Evolutionary conservation across 2,888 invertebrate species (phyloP).

Genomic region (Agrochola macilenta): DNA sequence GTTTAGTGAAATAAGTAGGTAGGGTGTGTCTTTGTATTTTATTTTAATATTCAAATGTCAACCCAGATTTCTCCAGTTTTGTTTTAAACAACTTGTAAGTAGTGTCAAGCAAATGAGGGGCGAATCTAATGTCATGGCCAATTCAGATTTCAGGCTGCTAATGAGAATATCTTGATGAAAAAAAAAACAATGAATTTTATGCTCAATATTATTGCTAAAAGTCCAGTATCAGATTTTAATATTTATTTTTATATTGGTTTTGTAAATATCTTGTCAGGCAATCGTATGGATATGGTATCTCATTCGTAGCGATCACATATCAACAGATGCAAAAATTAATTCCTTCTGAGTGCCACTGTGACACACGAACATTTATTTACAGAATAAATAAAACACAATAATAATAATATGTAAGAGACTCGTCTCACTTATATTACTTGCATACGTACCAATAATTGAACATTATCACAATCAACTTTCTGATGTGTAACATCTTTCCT

Average conservation of each 20-base stretch:
- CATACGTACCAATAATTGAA: neutral
- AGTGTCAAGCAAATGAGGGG: neutral
- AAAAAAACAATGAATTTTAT: neutral
- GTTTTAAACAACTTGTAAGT: no score
- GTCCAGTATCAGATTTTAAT: neutral
- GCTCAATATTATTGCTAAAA: neutral
- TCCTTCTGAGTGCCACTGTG: conserved; percentile 39
- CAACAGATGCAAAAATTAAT: conserved; percentile 39
- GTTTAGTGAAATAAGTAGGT: neutral
- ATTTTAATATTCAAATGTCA: no score
- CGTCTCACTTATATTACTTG: neutral
- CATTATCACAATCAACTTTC: neutral
- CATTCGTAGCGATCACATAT: conserved; percentile 3
- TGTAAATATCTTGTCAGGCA: neutral
- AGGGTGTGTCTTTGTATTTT: neutral
- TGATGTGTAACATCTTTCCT: no score
- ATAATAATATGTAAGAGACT: neutral
- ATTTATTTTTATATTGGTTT: neutral
- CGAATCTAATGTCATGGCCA: neutral
- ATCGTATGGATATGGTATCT: neutral
- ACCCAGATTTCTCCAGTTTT: no score
- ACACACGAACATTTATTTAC: conserved; percentile 36
- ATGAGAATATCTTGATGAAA: neutral
- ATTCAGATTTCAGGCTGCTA: neutral
- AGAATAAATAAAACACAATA: no score